Evolutionary conservation across 2,113 vertebrate species (phyloP), one percentile per base, ranked within the genome.

Genomic region (Vombatus ursinus): DNA sequence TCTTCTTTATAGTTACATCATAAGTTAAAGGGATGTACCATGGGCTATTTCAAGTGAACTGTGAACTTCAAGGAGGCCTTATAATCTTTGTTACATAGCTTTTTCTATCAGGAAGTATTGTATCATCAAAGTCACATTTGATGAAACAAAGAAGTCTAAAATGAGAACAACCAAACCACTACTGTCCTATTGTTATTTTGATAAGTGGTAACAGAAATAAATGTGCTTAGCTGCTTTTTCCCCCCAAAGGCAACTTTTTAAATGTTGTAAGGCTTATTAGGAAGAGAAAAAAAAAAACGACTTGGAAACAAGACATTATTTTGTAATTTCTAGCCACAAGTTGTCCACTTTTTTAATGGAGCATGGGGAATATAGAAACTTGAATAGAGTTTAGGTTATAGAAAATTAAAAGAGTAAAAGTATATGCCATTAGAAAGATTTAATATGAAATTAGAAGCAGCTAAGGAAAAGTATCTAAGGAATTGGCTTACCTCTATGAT

Each of bases 361-460:
- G 31, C 2, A 84, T 77, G 89, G 4, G 68, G 25, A 7, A 94
- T 91, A 92, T 91, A 19, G 77, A 94, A 91, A 37, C 53, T 54
- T 0, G 53, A 26, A 54, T 94, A 91, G 84, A 96, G 11, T 90
- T 22, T 90, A 93, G 93, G 26, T 90, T 90, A 31, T 9, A 90
- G 93, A 51, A 94, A 52, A 93, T 0, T 50, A 52, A 57, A 93
- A 97, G 92, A 19, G 12, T 93, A 26, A 92, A 93, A 50, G 95
- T 25, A 84, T 22, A 47, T 37, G 50, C 8, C 0, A 89, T 44
- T 53, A 94, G 14, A 52, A 51, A 94, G 22, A 57, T 54, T 2
- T 61, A 91, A 91, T 6, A 61, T 28, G 2, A 5, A 89, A 93
- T 95, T 95, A 68, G 0, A 94, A 24, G 91, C 77, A 84, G 2